phyloP scores from a whole-genome alignment of 2,113 vertebrate species.

The Anolis sagrei region DNA sequence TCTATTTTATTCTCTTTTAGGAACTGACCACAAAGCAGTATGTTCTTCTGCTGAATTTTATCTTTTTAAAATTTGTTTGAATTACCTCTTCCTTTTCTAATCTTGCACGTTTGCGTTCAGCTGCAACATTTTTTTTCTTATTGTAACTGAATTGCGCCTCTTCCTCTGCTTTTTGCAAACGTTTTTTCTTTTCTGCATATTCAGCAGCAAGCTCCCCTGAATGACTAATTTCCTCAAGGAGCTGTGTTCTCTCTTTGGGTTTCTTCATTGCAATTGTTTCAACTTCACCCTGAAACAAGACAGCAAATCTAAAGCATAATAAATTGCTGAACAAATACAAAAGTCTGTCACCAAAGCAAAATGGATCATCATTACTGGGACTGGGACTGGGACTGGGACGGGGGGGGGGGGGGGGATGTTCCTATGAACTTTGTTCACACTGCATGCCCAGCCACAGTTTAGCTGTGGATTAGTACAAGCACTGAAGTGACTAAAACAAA shows the following conservation, averaged over 20 bases:
- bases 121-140: constrained; percentile 85
- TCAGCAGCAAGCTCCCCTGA: constrained; percentile 83
- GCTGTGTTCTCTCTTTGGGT: constrained; percentile 88
- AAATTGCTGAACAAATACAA: background rate
- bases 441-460: background rate
- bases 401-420: too few relatives aligned
- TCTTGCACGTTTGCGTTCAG: constrained; percentile 87
- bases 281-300: constrained; percentile 85
- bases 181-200: constrained; percentile 85
- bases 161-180: constrained; percentile 85
- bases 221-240: constrained; percentile 91
- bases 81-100: constrained; percentile 89
- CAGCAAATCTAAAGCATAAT: background rate
- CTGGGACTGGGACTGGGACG: too few relatives aligned
- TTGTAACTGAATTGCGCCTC: constrained; percentile 91
- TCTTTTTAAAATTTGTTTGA: background rate
- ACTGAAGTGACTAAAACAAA: background rate
- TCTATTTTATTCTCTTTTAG: too few relatives aligned
- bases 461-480: background rate
- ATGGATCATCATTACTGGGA: background rate
- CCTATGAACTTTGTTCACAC: too few relatives aligned
- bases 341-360: background rate
- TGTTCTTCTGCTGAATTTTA: too few relatives aligned
- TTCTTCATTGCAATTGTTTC: constrained; percentile 94
- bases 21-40: too few relatives aligned